These are phyloP conservation scores for Frankliniella intonsa DNA, from an alignment of 2,888 invertebrate genomes.

Conservation along the genomic window DNA sequence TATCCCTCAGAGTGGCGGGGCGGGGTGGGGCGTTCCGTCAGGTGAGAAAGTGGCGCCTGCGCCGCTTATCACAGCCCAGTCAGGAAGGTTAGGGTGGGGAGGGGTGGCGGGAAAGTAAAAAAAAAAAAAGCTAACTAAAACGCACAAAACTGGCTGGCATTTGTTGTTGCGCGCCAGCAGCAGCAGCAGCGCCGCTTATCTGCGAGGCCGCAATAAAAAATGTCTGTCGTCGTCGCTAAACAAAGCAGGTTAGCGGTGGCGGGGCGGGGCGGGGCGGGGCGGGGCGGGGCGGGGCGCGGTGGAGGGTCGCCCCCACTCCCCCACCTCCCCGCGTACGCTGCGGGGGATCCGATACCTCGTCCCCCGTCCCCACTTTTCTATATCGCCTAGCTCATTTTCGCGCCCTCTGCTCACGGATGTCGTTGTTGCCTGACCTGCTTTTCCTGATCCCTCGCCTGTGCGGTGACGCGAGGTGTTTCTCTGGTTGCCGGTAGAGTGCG, in stretches of 20 bases:
- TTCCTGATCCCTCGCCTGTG: too few species aligned
- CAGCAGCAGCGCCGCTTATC: not conserved
- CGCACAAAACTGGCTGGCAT: not conserved
- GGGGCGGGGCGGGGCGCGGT: too few species aligned
- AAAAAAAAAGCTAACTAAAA: too few species aligned
- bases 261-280: too few species aligned
- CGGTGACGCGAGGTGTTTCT: too few species aligned
- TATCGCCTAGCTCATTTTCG: too few species aligned
- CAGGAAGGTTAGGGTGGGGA: not conserved
- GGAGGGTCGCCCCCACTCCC: not conserved
- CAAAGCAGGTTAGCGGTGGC: slow-evolving; percentile 17
- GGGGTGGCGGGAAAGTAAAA: not conserved
- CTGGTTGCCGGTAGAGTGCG: too few species aligned
- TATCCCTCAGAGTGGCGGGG: too few species aligned
- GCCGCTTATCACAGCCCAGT: not conserved
- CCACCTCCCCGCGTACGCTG: not conserved
- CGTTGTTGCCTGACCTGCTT: too few species aligned
- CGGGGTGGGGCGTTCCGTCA: not conserved
- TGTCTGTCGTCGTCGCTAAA: not conserved
- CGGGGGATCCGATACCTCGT: not conserved
- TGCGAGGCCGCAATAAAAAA: slow-evolving; percentile 12
- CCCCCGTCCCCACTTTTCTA: too few species aligned
- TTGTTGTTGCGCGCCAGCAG: not conserved
- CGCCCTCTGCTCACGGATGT: too few species aligned
- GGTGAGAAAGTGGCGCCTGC: not conserved